These are phyloP conservation scores for Oncorhynchus tshawytscha DNA, from an alignment of 2,113 vertebrate species.

Conservation along the genomic window DNA sequence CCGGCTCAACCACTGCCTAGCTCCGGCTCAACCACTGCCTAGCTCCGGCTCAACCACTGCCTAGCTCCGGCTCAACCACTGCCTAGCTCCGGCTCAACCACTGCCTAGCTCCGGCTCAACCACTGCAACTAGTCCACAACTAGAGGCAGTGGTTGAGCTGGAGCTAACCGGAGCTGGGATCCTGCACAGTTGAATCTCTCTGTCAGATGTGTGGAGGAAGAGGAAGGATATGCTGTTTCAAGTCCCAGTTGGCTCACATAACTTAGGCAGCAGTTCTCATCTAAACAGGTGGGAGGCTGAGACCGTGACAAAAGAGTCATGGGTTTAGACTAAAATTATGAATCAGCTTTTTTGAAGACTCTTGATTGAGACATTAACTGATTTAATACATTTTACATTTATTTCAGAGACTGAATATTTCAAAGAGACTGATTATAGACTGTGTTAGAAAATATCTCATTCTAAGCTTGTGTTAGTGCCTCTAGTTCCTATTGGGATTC, in stretches of 20 bases:
- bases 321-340: neutral
- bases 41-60: no score
- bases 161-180: no score
- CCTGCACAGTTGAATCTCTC: neutral
- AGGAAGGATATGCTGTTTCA: neutral
- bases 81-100: no score
- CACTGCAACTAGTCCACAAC: no score
- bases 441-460: no score
- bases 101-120: no score
- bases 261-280: neutral
- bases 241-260: neutral
- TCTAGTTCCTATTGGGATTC: no score
- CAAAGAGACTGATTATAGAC: neutral
- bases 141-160: no score
- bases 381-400: neutral
- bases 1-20: no score
- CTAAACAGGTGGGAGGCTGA: constrained; percentile 32
- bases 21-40: no score
- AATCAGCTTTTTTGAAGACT: neutral
- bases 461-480: no score
- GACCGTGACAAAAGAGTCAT: neutral
- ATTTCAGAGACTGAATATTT: neutral
- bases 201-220: neutral
- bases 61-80: no score
- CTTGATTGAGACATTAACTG: neutral